phyloP scores from a whole-genome alignment of 2,888 invertebrate genomes.

The Cephus nigrinus region DNA sequence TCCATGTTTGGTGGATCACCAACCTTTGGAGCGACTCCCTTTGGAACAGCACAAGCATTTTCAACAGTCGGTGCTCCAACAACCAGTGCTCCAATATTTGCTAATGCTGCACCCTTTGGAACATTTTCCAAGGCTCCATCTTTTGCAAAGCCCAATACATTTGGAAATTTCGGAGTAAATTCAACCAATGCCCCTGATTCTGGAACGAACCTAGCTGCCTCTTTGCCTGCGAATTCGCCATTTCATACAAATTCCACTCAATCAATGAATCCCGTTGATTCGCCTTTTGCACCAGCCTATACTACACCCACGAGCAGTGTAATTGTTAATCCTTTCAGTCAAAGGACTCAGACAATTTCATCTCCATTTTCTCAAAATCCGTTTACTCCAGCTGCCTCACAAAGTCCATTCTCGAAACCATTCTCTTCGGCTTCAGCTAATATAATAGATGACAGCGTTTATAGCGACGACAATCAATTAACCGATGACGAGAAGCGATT shows the following conservation, averaged over 20 bases:
- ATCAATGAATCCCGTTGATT: slow-evolving; percentile 9
- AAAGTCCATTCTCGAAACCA: not conserved
- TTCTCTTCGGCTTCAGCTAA: slow-evolving; percentile 23
- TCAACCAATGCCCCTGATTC: not conserved
- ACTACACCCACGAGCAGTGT: slow-evolving; percentile 31
- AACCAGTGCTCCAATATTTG: slow-evolving; percentile 24
- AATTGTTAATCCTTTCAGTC: slow-evolving; percentile 22
- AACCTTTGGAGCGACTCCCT: slow-evolving; percentile 35
- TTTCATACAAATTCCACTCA: slow-evolving; percentile 14
- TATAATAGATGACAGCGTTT: slow-evolving; percentile 45
- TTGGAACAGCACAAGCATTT: slow-evolving; percentile 24
- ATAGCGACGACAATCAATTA: slow-evolving; percentile 44
- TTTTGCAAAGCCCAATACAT: slow-evolving; percentile 17
- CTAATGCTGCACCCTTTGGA: slow-evolving; percentile 27
- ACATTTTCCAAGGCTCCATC: slow-evolving; percentile 26
- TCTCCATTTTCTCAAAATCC: slow-evolving; percentile 37
- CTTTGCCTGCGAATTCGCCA: slow-evolving; percentile 18
- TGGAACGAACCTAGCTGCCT: not conserved
- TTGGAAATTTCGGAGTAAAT: slow-evolving; percentile 10
- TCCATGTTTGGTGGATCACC: slow-evolving; percentile 30
- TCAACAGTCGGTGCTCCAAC: slow-evolving; percentile 23
- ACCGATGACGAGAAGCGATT: slow-evolving; percentile 57
- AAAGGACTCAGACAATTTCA: slow-evolving; percentile 19
- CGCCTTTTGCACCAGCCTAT: slow-evolving; percentile 31
- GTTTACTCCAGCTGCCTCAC: slow-evolving; percentile 26